Conservation (phyloP, 2,888 invertebrate species). For the Drosophila prostipennis region DNA sequence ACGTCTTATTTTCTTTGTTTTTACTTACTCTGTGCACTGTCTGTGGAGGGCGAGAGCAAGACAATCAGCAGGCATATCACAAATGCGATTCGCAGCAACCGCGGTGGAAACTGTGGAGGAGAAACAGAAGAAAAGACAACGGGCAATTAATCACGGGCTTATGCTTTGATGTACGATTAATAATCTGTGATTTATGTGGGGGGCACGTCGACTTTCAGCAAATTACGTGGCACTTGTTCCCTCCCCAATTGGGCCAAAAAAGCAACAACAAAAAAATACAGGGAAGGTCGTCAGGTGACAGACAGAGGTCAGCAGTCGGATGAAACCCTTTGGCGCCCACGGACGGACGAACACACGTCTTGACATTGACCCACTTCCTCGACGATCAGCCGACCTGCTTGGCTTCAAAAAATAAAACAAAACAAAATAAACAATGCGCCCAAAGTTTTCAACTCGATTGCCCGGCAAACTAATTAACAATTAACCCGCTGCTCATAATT, state of each 20-base stretch:
- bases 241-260: constrained; percentile 27
- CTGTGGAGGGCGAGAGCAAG: constrained; percentile 85
- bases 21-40: constrained; percentile 86
- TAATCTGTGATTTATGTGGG: constrained; percentile 63
- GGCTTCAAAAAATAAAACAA: background rate
- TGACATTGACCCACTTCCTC: constrained; percentile 76
- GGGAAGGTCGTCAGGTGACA: constrained; percentile 53
- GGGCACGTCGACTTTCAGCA: constrained; percentile 67
- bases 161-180: constrained; percentile 51
- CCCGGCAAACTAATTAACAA: constrained; percentile 68
- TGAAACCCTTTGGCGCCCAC: constrained; percentile 64
- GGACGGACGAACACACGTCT: constrained; percentile 37
- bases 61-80: constrained; percentile 86
- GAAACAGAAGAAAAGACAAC: constrained; percentile 28
- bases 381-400: constrained; percentile 18
- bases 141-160: constrained; percentile 57
- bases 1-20: background rate
- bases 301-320: constrained; percentile 32
- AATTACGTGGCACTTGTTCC: constrained; percentile 74
- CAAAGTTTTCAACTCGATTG: constrained; percentile 49
- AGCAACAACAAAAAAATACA: no score
- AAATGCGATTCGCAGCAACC: constrained; percentile 86
- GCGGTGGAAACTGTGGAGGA: constrained; percentile 86
- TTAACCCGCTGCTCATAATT: constrained; percentile 56
- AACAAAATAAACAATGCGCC: constrained; percentile 18